Conservation (phyloP, 2,797 vertebrate species). For the Phyllotis vaccarum region DNA sequence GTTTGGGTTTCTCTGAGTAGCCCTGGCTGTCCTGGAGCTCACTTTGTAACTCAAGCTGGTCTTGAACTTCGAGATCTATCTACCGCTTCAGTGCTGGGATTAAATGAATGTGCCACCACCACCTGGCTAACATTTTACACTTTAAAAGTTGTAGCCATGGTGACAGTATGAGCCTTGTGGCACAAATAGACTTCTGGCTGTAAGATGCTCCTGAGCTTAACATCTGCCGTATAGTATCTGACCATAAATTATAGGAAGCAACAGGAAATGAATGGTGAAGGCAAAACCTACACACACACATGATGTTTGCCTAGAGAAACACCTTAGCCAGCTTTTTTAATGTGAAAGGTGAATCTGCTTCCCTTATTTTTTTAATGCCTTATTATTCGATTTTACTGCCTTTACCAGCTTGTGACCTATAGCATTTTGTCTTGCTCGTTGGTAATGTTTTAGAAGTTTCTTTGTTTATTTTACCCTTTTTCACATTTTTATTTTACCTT, state of each 20-base stretch:
- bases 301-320: background rate
- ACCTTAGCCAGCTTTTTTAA: background rate
- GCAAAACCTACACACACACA: background rate
- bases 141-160: background rate
- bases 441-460: background rate
- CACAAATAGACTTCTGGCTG: conserved; percentile 9
- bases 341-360: background rate
- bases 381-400: background rate
- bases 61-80: background rate
- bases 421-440: background rate
- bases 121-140: background rate
- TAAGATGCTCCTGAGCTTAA: background rate
- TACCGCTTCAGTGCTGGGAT: background rate
- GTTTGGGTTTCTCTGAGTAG: background rate
- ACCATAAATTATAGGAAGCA: conserved; percentile 8
- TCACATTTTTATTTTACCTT: conserved; percentile 1
- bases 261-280: background rate
- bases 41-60: background rate
- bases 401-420: conserved; percentile 10
- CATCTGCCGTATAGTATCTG: background rate
- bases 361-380: background rate
- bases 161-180: background rate
- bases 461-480: conserved; percentile 19
- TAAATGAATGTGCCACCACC: background rate
- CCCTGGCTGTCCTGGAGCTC: background rate